Conservation (phyloP, 2,888 invertebrate genomes). For the Smittia sp. region DNA sequence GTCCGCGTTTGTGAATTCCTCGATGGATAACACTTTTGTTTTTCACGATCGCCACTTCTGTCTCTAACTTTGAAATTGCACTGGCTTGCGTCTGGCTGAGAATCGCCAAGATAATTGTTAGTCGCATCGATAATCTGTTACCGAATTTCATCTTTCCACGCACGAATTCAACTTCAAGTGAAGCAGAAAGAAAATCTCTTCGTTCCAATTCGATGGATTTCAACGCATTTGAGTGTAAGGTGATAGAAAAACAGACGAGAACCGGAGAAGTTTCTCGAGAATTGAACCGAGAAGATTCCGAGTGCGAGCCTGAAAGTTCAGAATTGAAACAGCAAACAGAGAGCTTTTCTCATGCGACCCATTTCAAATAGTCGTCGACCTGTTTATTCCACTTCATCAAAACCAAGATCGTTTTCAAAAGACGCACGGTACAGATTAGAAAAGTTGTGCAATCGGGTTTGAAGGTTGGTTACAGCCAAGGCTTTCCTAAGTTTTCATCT, state of each 20-base stretch:
- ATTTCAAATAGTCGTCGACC: neutral
- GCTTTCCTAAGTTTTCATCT: too few relatives aligned
- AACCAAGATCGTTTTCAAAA: neutral
- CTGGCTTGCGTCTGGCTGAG: neutral
- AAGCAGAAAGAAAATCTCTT: neutral
- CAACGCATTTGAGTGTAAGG: neutral
- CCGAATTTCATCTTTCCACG: neutral
- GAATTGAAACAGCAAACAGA: conserved; percentile 3
- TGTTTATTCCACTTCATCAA: neutral
- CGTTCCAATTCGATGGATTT: neutral
- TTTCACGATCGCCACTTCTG: neutral
- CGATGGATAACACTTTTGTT: neutral
- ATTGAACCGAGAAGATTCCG: neutral
- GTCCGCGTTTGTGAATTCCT: conserved; percentile 7
- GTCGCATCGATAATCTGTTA: neutral
- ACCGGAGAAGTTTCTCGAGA: neutral
- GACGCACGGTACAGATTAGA: too few relatives aligned
- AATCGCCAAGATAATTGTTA: neutral
- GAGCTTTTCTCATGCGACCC: neutral
- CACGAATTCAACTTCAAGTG: neutral
- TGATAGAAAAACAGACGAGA: neutral
- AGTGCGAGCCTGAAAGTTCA: neutral
- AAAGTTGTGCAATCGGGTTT: too few relatives aligned
- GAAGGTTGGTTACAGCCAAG: too few relatives aligned
- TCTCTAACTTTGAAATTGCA: neutral